phyloP scores from a whole-genome alignment of 2,797 vertebrate genomes.

The Clamator glandarius region DNA sequence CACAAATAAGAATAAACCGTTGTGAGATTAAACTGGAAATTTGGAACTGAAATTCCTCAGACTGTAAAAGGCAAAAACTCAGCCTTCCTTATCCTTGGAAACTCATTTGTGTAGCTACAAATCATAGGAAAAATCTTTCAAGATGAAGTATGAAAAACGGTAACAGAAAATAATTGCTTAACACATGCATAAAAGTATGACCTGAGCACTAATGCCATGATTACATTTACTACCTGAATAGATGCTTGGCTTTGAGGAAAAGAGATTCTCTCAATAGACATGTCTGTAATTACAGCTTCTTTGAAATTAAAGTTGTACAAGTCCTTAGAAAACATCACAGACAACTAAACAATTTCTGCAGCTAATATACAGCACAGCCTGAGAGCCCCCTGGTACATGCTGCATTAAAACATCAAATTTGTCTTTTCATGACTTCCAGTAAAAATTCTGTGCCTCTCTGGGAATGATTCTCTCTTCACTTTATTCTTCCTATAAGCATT shows the following conservation, averaged over 20 bases:
- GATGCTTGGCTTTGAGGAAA: not conserved
- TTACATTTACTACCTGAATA: conserved; percentile 13
- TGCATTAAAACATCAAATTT: not conserved
- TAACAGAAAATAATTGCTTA: conserved; percentile 35
- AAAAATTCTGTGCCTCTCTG: not conserved
- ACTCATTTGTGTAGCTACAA: not conserved
- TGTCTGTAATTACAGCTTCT: conserved; percentile 5
- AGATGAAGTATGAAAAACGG: conserved; percentile 8
- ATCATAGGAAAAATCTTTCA: not conserved
- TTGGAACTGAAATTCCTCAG: not conserved
- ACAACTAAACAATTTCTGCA: not conserved
- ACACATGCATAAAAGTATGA: not conserved
- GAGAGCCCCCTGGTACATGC: not conserved
- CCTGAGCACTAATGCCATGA: not conserved
- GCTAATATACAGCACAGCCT: not conserved
- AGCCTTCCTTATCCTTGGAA: not conserved
- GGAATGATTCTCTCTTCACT: not conserved
- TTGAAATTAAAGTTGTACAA: conserved; percentile 20
- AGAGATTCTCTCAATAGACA: conserved; percentile 14
- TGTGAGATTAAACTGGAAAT: conserved; percentile 6
- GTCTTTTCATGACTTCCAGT: not conserved
- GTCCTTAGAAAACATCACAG: not conserved
- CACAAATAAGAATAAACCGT: not conserved
- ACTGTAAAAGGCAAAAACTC: not conserved
- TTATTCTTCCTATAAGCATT: not conserved